phyloP scores from a whole-genome alignment of 2,888 invertebrate genomes.

The Paralinhomoeus sp. region DNA sequence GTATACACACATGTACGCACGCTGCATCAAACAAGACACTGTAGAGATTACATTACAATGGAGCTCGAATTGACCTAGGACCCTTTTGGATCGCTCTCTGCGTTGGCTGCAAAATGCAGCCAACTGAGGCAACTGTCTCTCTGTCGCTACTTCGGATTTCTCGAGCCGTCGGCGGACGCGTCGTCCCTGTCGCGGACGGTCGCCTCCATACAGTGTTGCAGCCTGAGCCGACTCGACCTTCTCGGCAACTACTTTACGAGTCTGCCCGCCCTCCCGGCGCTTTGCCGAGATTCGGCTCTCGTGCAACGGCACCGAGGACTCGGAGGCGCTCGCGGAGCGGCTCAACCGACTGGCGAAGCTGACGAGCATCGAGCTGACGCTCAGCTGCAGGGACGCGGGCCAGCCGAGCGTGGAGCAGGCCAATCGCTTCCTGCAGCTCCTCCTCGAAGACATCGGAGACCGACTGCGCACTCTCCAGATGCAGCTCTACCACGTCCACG shows the following conservation, averaged over 20 bases:
- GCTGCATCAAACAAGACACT: too few species aligned
- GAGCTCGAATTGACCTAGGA: slow-evolving; percentile 6
- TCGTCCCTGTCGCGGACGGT: background rate
- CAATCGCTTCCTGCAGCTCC: slow-evolving; percentile 13
- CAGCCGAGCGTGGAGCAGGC: slow-evolving; percentile 13
- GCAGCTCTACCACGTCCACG: background rate
- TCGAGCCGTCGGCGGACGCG: background rate
- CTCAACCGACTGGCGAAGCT: background rate
- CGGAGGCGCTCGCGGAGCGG: background rate
- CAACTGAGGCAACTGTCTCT: slow-evolving; percentile 19
- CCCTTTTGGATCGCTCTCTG: slow-evolving; percentile 14
- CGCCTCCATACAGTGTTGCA: slow-evolving; percentile 8
- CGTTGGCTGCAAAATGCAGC: slow-evolving; percentile 17
- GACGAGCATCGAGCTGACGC: background rate
- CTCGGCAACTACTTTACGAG: slow-evolving; percentile 19
- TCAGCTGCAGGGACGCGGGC: background rate
- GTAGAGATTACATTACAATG: too few species aligned
- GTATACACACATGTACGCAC: too few species aligned
- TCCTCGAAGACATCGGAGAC: slow-evolving; percentile 13
- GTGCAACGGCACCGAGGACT: slow-evolving; percentile 10
- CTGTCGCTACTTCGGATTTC: slow-evolving; percentile 15
- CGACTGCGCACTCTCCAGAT: slow-evolving; percentile 13
- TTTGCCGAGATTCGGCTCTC: slow-evolving; percentile 17
- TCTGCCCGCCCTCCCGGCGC: slow-evolving; percentile 16
- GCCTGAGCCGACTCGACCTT: slow-evolving; percentile 17